Conservation (phyloP, 2,797 vertebrate genomes). For the Dallia pectoralis region DNA sequence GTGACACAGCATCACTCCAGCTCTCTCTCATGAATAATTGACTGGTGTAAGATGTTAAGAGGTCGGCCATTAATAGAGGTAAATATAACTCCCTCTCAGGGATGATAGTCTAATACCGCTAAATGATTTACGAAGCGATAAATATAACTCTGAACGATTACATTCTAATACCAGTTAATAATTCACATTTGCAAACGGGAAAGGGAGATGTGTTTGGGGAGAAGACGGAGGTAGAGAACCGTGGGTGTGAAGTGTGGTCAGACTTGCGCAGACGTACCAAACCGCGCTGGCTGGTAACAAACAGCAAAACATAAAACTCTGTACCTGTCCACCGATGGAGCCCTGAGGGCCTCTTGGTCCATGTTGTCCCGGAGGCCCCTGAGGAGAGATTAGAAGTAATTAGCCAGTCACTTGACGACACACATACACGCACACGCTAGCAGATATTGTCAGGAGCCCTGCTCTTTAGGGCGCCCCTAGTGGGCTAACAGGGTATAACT, state of each 20-base stretch:
- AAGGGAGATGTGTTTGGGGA: slow-evolving; percentile 28
- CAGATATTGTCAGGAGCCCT: no score
- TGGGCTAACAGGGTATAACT: no score
- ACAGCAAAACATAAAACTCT: slow-evolving; percentile 22
- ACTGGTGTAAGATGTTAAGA: slow-evolving; percentile 59
- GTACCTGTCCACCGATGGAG: slow-evolving; percentile 82
- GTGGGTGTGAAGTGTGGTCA: background rate
- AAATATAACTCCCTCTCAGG: slow-evolving; percentile 76
- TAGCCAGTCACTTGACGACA: slow-evolving; percentile 6
- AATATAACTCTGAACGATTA: slow-evolving; percentile 75
- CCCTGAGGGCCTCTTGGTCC: slow-evolving; percentile 87
- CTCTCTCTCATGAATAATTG: slow-evolving; percentile 74
- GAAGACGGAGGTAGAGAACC: slow-evolving; percentile 21
- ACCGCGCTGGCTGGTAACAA: background rate
- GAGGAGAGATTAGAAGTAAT: slow-evolving; percentile 42
- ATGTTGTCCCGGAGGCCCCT: slow-evolving; percentile 88
- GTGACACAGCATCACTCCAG: slow-evolving; percentile 42
- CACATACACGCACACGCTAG: slow-evolving; percentile 4
- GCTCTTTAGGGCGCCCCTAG: no score
- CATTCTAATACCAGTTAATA: slow-evolving; percentile 71
- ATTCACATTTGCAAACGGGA: slow-evolving; percentile 64
- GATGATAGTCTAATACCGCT: slow-evolving; percentile 75
- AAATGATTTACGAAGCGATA: slow-evolving; percentile 76
- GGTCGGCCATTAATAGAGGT: slow-evolving; percentile 70
- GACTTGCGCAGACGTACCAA: background rate